Evolutionary conservation across 2,888 invertebrate genomes (phyloP).

Genomic region (Toxonevra muliebris): DNA sequence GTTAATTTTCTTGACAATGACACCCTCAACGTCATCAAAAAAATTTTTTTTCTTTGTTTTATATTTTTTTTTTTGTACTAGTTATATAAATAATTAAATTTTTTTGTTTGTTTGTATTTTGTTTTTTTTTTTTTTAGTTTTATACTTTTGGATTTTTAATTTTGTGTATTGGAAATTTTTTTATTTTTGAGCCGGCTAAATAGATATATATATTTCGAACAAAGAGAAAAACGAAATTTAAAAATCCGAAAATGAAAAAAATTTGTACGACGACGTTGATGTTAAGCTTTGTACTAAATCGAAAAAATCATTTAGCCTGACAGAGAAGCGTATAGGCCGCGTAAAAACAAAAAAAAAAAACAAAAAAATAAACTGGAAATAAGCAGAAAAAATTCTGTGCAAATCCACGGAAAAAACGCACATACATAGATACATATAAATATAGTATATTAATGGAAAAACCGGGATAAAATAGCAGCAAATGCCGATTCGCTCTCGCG

Average conservation of each 20-base stretch:
- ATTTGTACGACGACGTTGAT: slow-evolving; percentile 63
- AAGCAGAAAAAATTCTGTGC: neutral
- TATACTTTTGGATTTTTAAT: slow-evolving; percentile 34
- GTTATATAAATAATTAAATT: neutral
- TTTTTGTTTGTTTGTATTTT: slow-evolving; percentile 42
- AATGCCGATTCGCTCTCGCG: slow-evolving; percentile 1
- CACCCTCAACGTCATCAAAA: neutral
- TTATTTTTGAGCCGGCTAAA: slow-evolving; percentile 48
- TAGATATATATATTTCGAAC: slow-evolving; percentile 57
- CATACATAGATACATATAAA: neutral
- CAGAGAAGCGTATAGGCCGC: slow-evolving; percentile 47
- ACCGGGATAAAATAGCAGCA: slow-evolving; percentile 2
- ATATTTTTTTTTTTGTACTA: neutral
- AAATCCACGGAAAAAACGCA: slow-evolving; percentile 1
- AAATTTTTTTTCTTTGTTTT: neutral
- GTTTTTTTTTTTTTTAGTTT: slow-evolving; percentile 40
- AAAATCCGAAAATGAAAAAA: slow-evolving; percentile 57
- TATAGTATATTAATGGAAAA: neutral
- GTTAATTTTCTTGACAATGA: neutral
- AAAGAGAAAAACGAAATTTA: slow-evolving; percentile 61
- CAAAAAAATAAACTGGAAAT: neutral
- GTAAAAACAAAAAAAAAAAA: slow-evolving; percentile 31
- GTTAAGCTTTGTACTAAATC: slow-evolving; percentile 63
- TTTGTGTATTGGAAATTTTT: slow-evolving; percentile 40
- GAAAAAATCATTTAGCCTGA: slow-evolving; percentile 58